Evolutionary conservation across 2,113 vertebrate genomes (phyloP), one percentile per base, ranked within the genome.

Genomic region (Cervus canadensis): DNA sequence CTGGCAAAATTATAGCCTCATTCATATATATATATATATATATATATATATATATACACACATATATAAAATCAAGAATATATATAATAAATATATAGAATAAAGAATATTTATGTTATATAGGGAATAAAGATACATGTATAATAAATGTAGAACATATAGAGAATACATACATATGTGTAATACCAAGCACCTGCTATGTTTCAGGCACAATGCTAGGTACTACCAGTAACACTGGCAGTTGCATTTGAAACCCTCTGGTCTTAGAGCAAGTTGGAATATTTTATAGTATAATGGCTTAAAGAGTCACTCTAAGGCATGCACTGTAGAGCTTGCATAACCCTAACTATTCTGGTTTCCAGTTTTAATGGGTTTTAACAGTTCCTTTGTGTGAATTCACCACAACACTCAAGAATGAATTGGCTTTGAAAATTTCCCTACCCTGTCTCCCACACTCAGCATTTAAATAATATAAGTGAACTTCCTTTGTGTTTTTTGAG

Each of bases 331-430:
- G 60, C 57, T 82, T 93, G 21, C 6, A 83, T n/a, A 45, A 60
- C 43, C 36, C 14, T 82, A 43, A 59, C 7, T 28, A 79, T 87
- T 89, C 13, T 43, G 25, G 36, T 85, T 97, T 94, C 43, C 56
- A 78, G 3, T 89, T 89, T 93, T 93, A 83, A 54, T 12, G 81
- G 36, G 56, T 30, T 62, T 95, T 82, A 84, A 85, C 13, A 94
- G 91, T 98, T 98, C 91, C 95, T 98, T 98, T 98, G 97, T 98
- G 91, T 97, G 96, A 98, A 98, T 97, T 96, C 87, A 98, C 95
- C 94, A 98, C 97, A 98, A 97, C 92, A 98, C 97, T 99, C 98
- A 98, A 97, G 97, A 98, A 97, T 98, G 96, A 91, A 85, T 95
- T 98, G 96, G 94, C 62, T 92, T 95, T 97, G 94, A 87, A 96